Evolutionary conservation across 2,888 invertebrate species (phyloP), one percentile per base, ranked within the genome.

Genomic region (Drosophila suboccidentalis): DNA sequence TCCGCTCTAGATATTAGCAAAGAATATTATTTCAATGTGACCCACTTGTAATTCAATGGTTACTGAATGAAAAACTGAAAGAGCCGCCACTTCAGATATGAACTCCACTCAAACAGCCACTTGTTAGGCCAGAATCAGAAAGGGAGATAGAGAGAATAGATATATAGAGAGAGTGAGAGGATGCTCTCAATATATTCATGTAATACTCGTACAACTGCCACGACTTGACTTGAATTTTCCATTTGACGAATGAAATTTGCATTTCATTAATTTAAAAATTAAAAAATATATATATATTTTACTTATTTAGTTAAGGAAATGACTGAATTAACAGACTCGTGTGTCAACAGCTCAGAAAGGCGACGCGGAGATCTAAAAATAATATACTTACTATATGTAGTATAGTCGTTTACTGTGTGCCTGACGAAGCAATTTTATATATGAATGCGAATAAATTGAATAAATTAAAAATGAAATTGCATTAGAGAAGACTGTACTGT

Each of bases 1-100:
- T 87, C 84, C 88, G 83, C 64, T 71, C 73, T 68, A 88, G 80
- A 88, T 86, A 75, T 72, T 75, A 72, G 72, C 50, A 67, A 68
- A 70, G 77, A 71, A 72, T 76, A 78, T 79, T 72, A 84, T 79
- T 87, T 71, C 71, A 72, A 66, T 74, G 87, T 79, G 83, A 87
- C 82, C 85, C 85, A 83, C 85, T 85, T 87, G 68, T 64, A 39
- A 32, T 22, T 22, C 64, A 63, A 63, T 66, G 67, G 46, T 63
- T 57, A 44, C n/a, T 61, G 62, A 41, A 66, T 63, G 61, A 10
- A 43, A 44, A 51, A 67, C 53, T 61, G 43, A 49, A 63, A 49
- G 57, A 61, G 57, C 69, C 47, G 38, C 61, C 73, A 74, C 75
- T 78, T 66, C 60, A 78, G 63, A 69, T 65, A 53, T 46, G 50